Conservation (phyloP, 2,113 vertebrate species). For the Ardeotis arabs region DNA sequence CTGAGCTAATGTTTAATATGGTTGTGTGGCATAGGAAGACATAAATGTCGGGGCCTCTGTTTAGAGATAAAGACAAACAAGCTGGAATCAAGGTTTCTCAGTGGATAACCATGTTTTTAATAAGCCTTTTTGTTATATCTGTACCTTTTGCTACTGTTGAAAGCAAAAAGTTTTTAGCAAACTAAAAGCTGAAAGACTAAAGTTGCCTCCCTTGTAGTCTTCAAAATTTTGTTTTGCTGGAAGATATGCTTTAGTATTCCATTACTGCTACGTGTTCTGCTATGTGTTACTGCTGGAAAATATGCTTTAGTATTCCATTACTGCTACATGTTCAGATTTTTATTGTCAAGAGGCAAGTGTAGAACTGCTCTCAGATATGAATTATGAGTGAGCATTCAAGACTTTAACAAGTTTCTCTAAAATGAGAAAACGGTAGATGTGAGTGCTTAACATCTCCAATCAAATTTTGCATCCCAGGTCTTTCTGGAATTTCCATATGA, state of each 20-base stretch:
- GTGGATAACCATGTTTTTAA: background rate
- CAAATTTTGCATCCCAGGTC: background rate
- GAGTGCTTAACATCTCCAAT: background rate
- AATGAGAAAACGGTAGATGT: background rate
- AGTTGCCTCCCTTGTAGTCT: background rate
- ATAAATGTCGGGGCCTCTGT: background rate
- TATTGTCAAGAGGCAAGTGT: background rate
- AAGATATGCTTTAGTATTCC: background rate
- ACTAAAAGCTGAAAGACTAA: background rate
- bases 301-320: background rate
- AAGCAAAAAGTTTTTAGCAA: background rate
- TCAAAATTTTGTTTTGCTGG: background rate
- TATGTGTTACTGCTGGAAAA: background rate
- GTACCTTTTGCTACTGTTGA: background rate
- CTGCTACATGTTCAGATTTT: background rate
- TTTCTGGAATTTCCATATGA: background rate
- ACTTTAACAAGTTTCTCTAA: background rate
- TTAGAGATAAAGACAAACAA: background rate
- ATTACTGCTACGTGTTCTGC: background rate
- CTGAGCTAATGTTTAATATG: background rate
- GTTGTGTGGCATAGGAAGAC: background rate
- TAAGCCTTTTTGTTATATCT: background rate
- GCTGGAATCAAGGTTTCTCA: background rate
- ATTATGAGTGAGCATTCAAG: background rate
- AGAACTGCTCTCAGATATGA: background rate